A percentile compares a stretch with the other conserved stretches of the same genome.
These are phyloP conservation scores for Laticauda colubrina DNA, from an alignment of 2,113 vertebrate genomes.

Conservation along the genomic window DNA sequence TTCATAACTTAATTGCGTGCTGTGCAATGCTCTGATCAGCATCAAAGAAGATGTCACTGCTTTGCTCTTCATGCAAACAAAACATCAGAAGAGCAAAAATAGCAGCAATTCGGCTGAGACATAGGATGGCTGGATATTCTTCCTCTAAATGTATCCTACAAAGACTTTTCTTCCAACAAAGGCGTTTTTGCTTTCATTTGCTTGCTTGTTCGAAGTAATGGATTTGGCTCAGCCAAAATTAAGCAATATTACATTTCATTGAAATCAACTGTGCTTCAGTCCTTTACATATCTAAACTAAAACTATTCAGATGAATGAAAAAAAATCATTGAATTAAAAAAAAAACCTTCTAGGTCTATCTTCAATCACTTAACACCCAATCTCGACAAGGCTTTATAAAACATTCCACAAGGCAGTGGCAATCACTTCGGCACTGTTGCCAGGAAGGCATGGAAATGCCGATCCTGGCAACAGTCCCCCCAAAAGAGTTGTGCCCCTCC, in stretches of 20 bases:
- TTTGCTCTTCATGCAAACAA: constrained; percentile 1
- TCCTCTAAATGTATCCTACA: neutral
- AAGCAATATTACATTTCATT: neutral
- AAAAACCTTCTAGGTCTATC: neutral
- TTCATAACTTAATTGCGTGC: neutral
- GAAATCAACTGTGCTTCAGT: neutral
- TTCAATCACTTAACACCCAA: neutral
- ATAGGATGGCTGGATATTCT: neutral
- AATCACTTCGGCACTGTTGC: neutral
- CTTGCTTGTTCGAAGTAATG: neutral
- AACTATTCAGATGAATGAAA: neutral
- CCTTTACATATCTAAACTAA: neutral
- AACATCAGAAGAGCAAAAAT: constrained; percentile 4
- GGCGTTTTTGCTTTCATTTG: neutral
- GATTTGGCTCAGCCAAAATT: neutral
- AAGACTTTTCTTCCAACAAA: neutral
- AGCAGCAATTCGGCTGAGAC: neutral
- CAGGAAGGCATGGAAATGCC: neutral
- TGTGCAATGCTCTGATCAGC: neutral
- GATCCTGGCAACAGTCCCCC: neutral
- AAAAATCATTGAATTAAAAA: neutral
- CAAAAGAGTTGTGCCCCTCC: neutral
- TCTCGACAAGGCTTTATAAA: neutral
- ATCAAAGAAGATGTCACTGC: constrained; percentile 2
- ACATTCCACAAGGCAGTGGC: neutral